A percentile compares a stretch with the other conserved stretches of the same genome.
These are phyloP conservation scores for Sipha maydis DNA, from an alignment of 2,888 invertebrate species.

Conservation along the genomic window DNA sequence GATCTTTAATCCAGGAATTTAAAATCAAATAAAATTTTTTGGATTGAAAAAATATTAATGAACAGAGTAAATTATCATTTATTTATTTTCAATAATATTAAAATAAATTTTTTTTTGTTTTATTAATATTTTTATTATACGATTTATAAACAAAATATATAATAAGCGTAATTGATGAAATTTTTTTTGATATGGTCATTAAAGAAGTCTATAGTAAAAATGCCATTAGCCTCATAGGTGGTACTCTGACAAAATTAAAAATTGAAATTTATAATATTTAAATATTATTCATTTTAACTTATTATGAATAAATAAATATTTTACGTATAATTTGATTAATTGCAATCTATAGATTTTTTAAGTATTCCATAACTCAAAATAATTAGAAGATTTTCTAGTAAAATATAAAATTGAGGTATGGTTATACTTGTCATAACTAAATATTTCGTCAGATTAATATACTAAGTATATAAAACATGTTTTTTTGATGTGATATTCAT, in stretches of 20 bases:
- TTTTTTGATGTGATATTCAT: background rate
- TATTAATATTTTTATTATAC: too few relatives aligned
- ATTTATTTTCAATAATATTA: background rate
- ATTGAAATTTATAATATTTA: background rate
- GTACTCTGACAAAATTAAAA: background rate
- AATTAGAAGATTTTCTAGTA: background rate
- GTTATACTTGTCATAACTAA: background rate
- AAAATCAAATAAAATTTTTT: conserved; percentile 11
- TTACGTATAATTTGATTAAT: too few relatives aligned
- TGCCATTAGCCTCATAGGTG: too few relatives aligned
- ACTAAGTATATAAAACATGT: background rate
- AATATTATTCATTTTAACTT: background rate
- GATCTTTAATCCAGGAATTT: background rate
- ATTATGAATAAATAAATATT: background rate
- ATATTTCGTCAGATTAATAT: background rate
- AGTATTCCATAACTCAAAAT: too few relatives aligned
- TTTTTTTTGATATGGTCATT: too few relatives aligned
- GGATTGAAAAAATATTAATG: background rate
- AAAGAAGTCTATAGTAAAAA: too few relatives aligned
- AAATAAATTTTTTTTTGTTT: background rate
- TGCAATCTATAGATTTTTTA: too few relatives aligned
- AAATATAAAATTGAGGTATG: background rate
- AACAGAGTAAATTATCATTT: background rate
- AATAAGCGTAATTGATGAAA: too few relatives aligned
- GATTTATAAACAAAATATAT: too few relatives aligned